Evolutionary conservation across 2,888 invertebrate species (phyloP).

Genomic region (Leucophenga montana): DNA sequence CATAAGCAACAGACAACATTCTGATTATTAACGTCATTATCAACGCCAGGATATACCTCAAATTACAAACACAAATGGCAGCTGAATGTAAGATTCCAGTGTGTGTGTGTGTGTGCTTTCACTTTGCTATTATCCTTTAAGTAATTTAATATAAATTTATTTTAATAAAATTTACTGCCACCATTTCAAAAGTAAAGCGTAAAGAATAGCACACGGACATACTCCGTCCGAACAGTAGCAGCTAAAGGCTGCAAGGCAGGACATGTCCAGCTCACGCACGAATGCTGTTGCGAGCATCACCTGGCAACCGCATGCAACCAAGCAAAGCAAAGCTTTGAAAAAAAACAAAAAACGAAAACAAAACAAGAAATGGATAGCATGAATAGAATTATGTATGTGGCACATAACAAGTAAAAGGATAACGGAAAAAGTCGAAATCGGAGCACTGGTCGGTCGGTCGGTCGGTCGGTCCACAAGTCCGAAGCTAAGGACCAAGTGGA

Average conservation of each 20-base stretch:
- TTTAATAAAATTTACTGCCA: constrained; percentile 11
- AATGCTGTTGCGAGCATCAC: neutral
- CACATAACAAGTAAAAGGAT: constrained; percentile 16
- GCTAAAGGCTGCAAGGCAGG: neutral
- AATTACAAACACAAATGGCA: neutral
- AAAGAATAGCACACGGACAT: neutral
- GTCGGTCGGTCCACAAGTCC: neutral
- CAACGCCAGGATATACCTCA: neutral
- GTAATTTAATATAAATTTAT: constrained; percentile 21
- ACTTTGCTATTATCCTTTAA: constrained; percentile 17
- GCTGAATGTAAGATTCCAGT: neutral
- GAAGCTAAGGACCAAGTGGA: neutral
- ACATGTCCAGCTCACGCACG: neutral
- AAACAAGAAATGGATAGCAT: neutral
- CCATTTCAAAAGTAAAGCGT: neutral
- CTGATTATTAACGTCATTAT: neutral
- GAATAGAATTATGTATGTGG: constrained; percentile 17
- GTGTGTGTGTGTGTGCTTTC: neutral
- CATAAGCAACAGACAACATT: no score
- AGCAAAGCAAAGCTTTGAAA: neutral
- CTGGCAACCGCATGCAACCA: constrained; percentile 8
- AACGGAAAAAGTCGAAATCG: neutral
- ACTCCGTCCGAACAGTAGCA: neutral
- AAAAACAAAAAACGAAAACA: neutral
- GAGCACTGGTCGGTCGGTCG: no score